A percentile compares a stretch with the other conserved stretches of the same genome.
Conservation (phyloP, 2,888 invertebrate species). For the Ariolimax columbianus region DNA sequence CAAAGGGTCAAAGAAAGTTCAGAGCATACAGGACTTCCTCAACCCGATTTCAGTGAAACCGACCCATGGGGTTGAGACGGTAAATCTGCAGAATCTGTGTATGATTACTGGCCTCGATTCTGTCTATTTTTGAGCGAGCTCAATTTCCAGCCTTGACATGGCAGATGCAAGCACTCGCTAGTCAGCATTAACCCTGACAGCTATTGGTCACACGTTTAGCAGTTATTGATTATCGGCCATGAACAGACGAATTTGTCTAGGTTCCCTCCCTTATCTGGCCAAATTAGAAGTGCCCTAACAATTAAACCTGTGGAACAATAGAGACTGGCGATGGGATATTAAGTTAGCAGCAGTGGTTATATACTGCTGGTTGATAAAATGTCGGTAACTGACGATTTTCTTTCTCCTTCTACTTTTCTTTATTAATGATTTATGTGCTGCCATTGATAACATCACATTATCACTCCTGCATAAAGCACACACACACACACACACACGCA, state of each 20-base stretch:
- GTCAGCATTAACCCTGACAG: background rate
- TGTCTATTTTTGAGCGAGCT: background rate
- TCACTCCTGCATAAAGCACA: too few species aligned
- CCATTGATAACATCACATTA: too few species aligned
- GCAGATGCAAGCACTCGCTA: background rate
- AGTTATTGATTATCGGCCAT: background rate
- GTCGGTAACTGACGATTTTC: too few species aligned
- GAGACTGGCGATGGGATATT: background rate
- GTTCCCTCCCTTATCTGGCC: background rate
- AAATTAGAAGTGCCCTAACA: background rate
- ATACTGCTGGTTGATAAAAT: too few species aligned
- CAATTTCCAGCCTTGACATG: background rate
- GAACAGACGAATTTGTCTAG: background rate
- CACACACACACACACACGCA: too few species aligned
- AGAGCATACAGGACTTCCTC: too few species aligned
- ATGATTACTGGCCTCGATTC: background rate
- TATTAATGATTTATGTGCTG: too few species aligned
- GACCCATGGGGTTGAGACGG: too few species aligned
- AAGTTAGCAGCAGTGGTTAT: too few species aligned
- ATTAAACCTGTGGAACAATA: background rate
- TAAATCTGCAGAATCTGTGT: background rate
- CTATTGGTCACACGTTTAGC: background rate
- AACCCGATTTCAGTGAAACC: too few species aligned
- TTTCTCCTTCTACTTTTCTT: too few species aligned
- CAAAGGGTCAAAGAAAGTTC: too few species aligned